A percentile compares a stretch with the other conserved stretches of the same genome.
Conservation (phyloP, 1,140 invertebrate species). For the Chionoecetes opilio region DNA sequence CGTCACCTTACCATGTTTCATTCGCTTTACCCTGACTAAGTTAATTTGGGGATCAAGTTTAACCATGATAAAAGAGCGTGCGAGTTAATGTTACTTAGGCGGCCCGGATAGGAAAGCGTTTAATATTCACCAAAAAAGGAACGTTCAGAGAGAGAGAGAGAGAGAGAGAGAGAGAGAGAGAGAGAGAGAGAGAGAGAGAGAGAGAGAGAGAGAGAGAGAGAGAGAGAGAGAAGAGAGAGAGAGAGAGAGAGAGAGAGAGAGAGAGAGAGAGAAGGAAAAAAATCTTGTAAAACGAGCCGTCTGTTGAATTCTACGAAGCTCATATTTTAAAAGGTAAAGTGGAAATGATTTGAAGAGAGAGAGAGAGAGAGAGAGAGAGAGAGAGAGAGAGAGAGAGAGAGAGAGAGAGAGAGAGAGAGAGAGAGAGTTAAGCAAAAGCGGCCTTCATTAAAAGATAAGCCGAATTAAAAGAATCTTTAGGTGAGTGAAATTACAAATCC, state of each 20-base stretch:
- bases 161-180: neutral
- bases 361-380: no score
- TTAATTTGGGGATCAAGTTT: no score
- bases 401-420: neutral
- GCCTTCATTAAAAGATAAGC: neutral
- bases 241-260: neutral
- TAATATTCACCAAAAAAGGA: no score
- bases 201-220: no score
- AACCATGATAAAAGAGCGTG: neutral
- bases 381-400: no score
- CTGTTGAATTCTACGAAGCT: no score
- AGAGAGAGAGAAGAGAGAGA: neutral
- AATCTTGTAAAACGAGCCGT: no score
- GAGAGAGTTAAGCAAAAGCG: neutral
- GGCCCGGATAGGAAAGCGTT: neutral
- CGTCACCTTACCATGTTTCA: no score
- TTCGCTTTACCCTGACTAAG: no score
- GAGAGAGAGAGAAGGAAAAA: neutral
- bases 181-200: no score
- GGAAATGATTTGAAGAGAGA: no score
- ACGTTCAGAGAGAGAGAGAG: neutral
- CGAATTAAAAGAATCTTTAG: neutral
- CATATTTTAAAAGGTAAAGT: no score
- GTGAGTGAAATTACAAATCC: conserved; percentile 19
- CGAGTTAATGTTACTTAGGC: neutral